These are phyloP conservation scores for Pocillopora grandis DNA, from an alignment of 92 coral and sea anemone genomes.

Conservation along the genomic window DNA sequence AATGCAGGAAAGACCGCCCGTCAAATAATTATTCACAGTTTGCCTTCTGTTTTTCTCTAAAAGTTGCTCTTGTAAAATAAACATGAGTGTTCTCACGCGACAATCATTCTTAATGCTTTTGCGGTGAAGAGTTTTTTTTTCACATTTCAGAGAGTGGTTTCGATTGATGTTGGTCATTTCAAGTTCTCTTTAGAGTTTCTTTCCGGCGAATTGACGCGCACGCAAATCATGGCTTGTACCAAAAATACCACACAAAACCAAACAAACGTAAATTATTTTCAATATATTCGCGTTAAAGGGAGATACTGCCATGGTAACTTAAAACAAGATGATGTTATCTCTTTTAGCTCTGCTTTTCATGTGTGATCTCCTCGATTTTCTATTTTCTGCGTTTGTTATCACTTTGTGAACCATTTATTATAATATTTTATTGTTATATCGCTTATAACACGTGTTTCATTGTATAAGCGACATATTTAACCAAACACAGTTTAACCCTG, in stretches of 20 bases:
- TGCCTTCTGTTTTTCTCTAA: slow-evolving; percentile 29
- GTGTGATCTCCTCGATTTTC: neutral
- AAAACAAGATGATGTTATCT: too few relatives aligned
- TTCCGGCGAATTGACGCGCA: neutral
- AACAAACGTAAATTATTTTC: too few relatives aligned
- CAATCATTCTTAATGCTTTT: neutral
- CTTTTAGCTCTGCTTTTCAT: too few relatives aligned
- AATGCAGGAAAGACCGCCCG: slow-evolving; percentile 20
- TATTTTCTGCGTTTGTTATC: neutral
- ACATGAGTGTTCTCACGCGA: slow-evolving; percentile 27
- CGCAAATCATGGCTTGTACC: neutral
- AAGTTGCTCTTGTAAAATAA: slow-evolving; percentile 13
- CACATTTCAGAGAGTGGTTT: neutral
- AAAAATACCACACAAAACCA: too few relatives aligned
- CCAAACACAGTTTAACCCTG: neutral
- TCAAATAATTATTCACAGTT: slow-evolving; percentile 28
- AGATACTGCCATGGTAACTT: too few relatives aligned
- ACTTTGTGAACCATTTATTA: slow-evolving; percentile 10
- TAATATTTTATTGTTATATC: slow-evolving; percentile 3
- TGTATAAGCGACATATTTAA: neutral
- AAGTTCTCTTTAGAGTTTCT: neutral
- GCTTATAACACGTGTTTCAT: neutral
- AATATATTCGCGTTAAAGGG: too few relatives aligned
- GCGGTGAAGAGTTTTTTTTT: slow-evolving; percentile 5
- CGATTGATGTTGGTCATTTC: slow-evolving; percentile 13